Conservation (phyloP, 2,888 invertebrate species). For the Acanthosepion esculentum region DNA sequence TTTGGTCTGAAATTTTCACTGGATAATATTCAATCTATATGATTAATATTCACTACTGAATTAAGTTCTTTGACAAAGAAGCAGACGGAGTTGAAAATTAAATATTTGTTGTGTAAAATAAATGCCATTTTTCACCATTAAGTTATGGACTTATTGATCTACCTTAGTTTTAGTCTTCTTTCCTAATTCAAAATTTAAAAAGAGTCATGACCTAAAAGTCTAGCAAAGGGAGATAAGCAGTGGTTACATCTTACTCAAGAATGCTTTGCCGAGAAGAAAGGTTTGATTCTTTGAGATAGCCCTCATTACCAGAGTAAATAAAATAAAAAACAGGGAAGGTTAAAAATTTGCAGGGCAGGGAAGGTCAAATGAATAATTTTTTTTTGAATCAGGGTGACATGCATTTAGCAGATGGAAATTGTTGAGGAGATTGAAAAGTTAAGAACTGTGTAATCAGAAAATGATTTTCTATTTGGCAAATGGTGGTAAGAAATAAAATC, state of each 20-base stretch:
- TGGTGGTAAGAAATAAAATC: background rate
- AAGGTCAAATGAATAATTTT: background rate
- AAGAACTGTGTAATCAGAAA: background rate
- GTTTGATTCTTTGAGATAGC: background rate
- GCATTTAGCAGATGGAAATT: background rate
- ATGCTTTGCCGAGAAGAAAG: background rate
- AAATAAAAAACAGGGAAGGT: background rate
- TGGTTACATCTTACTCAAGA: background rate
- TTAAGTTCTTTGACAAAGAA: too few relatives aligned
- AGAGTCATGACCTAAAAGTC: too few relatives aligned
- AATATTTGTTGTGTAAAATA: too few relatives aligned
- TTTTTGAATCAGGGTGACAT: background rate
- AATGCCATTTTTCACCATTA: too few relatives aligned
- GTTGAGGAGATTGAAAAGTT: background rate
- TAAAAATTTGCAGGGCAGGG: too few relatives aligned
- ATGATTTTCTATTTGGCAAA: background rate
- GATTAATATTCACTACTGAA: too few relatives aligned
- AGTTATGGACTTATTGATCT: too few relatives aligned
- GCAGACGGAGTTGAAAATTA: too few relatives aligned
- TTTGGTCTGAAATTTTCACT: too few relatives aligned
- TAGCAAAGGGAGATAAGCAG: background rate
- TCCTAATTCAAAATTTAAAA: too few relatives aligned
- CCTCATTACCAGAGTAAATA: background rate
- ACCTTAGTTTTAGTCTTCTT: too few relatives aligned
- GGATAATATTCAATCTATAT: too few relatives aligned